phyloP scores from a whole-genome alignment of 2,888 invertebrate species.

The Spilosoma lubricipeda region DNA sequence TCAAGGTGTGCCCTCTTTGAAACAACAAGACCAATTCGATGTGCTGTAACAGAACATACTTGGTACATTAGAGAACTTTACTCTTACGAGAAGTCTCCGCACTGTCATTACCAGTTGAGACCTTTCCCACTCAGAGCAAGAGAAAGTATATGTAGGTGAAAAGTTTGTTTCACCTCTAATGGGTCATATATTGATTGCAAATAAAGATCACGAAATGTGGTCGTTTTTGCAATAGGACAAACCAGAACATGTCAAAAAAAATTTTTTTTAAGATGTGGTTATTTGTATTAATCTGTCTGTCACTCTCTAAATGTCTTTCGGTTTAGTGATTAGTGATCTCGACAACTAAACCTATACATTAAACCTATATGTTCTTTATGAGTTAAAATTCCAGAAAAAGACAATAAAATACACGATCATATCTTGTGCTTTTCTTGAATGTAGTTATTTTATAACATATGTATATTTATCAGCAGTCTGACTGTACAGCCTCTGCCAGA shows the following conservation, averaged over 20 bases:
- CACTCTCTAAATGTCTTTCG: not conserved
- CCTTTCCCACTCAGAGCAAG: not conserved
- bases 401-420: no score
- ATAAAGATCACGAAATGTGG: not conserved
- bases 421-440: no score
- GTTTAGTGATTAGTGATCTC: no score
- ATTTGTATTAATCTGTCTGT: not conserved
- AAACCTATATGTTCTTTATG: no score
- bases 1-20: not conserved
- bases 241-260: not conserved
- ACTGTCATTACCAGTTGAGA: not conserved
- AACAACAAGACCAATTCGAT: not conserved
- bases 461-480: no score
- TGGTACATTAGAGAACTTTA: not conserved
- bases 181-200: not conserved
- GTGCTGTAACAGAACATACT: not conserved
- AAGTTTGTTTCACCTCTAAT: conserved; percentile 16
- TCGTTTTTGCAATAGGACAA: no score
- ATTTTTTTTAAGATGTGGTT: not conserved
- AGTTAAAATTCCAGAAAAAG: no score
- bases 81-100: not conserved
- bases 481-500: no score
- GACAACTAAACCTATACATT: no score
- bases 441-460: no score
- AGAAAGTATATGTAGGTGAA: not conserved